A percentile compares a stretch with the other conserved stretches of the same genome.
Conservation (phyloP, 2,888 invertebrate genomes). For the Himalopsyche kuldschensis region DNA sequence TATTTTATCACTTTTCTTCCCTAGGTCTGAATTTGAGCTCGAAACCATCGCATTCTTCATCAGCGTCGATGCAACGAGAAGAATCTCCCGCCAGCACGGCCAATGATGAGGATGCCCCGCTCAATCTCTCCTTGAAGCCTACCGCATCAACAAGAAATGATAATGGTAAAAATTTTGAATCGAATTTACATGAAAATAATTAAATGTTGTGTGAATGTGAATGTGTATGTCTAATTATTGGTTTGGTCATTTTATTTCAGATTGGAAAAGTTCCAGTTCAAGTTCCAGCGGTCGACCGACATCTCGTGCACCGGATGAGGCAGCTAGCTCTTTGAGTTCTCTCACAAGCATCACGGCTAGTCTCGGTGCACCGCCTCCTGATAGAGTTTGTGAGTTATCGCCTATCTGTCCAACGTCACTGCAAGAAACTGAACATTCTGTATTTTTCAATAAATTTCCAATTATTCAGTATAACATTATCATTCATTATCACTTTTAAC, state of each 20-base stretch:
- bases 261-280: slow-evolving; percentile 39
- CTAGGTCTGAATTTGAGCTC: slow-evolving; percentile 54
- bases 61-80: slow-evolving; percentile 55
- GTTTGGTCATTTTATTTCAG: neutral
- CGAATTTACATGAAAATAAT: slow-evolving; percentile 27
- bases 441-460: neutral
- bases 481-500: too few relatives aligned
- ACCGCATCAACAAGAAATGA: slow-evolving; percentile 30
- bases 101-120: slow-evolving; percentile 72
- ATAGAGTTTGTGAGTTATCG: slow-evolving; percentile 54
- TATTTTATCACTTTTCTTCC: slow-evolving; percentile 37
- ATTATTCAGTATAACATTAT: neutral
- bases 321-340: slow-evolving; percentile 60
- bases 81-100: slow-evolving; percentile 50
- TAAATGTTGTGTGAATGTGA: too few relatives aligned
- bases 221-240: too few relatives aligned
- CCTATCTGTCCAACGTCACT: too few relatives aligned
- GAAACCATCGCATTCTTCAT: slow-evolving; percentile 48
- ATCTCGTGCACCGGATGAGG: slow-evolving; percentile 37
- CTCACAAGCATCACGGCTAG: slow-evolving; percentile 61
- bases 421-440: too few relatives aligned
- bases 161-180: slow-evolving; percentile 7
- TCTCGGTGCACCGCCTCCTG: slow-evolving; percentile 49
- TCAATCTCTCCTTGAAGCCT: slow-evolving; percentile 82
- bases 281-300: slow-evolving; percentile 41